These are phyloP conservation scores for Ophiodon elongatus DNA, from an alignment of 2,113 vertebrate genomes.

Conservation along the genomic window DNA sequence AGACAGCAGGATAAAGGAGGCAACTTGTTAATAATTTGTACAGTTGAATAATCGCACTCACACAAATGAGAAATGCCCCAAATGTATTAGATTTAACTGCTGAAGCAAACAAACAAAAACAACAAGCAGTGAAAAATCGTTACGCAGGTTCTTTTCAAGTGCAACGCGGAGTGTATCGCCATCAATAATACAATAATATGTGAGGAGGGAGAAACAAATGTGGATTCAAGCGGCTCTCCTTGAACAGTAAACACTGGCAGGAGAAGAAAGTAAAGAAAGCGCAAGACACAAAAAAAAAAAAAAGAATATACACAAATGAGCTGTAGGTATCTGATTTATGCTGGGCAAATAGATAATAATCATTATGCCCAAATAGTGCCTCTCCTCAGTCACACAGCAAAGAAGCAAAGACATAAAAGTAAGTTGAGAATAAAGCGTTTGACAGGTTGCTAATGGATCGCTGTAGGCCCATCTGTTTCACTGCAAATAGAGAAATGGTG, in stretches of 20 bases:
- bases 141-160: slow-evolving; percentile 67
- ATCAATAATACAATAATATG: slow-evolving; percentile 78
- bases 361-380: slow-evolving; percentile 76
- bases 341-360: slow-evolving; percentile 81
- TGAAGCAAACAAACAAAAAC: slow-evolving; percentile 70
- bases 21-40: slow-evolving; percentile 75
- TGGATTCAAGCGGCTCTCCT: slow-evolving; percentile 64
- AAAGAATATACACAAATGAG: slow-evolving; percentile 63
- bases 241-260: slow-evolving; percentile 73
- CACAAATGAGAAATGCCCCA: slow-evolving; percentile 60
- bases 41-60: slow-evolving; percentile 61
- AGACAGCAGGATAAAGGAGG: slow-evolving; percentile 40
- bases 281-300: slow-evolving; percentile 28
- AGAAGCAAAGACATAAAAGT: slow-evolving; percentile 86
- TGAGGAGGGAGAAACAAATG: slow-evolving; percentile 62
- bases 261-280: slow-evolving; percentile 55
- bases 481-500: slow-evolving; percentile 86
- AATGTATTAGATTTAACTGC: slow-evolving; percentile 53
- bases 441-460: slow-evolving; percentile 90
- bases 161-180: slow-evolving; percentile 38
- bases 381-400: slow-evolving; percentile 78
- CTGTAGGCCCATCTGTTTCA: slow-evolving; percentile 89
- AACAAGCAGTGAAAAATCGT: slow-evolving; percentile 58
- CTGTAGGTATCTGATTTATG: slow-evolving; percentile 79
- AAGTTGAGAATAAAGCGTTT: slow-evolving; percentile 87